Evolutionary conservation across 2,797 vertebrate species (phyloP).

Genomic region (Aselliscus stoliczkanus): DNA sequence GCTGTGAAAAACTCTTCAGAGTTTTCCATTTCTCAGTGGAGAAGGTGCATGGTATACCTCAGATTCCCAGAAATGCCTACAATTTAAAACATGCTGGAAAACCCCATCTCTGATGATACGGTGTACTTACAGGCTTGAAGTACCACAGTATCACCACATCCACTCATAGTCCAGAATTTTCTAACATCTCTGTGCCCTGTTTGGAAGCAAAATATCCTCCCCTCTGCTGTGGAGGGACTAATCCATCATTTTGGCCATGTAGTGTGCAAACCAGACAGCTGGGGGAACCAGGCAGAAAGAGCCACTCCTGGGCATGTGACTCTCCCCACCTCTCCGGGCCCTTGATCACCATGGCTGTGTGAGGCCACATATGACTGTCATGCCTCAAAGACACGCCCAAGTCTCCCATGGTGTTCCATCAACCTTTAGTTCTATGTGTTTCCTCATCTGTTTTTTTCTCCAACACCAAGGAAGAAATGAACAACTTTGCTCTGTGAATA

Average conservation of each 20-base stretch:
- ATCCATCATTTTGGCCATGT: neutral
- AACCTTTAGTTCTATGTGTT: neutral
- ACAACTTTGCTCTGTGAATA: neutral
- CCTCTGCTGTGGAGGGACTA: neutral
- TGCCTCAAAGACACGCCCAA: accelerated
- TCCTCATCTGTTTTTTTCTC: neutral
- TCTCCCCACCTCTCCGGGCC: neutral
- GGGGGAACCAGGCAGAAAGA: no score
- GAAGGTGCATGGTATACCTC: neutral
- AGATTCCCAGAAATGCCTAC: neutral
- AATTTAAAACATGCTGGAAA: neutral
- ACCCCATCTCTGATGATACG: neutral
- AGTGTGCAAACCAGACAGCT: neutral
- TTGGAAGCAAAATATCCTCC: neutral
- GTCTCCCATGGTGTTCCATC: neutral
- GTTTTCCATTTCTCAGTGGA: neutral
- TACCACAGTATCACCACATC: neutral
- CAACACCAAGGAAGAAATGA: neutral
- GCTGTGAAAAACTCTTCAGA: neutral
- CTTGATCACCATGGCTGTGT: accelerated
- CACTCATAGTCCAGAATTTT: neutral
- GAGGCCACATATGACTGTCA: neutral
- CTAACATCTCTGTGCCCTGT: neutral
- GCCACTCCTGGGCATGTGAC: neutral
- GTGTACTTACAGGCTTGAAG: neutral